Percentiles rank a stretch among this genome's conserved stretches.
phyloP scores from a whole-genome alignment of 2,113 vertebrate species.

The Marmota monax region DNA sequence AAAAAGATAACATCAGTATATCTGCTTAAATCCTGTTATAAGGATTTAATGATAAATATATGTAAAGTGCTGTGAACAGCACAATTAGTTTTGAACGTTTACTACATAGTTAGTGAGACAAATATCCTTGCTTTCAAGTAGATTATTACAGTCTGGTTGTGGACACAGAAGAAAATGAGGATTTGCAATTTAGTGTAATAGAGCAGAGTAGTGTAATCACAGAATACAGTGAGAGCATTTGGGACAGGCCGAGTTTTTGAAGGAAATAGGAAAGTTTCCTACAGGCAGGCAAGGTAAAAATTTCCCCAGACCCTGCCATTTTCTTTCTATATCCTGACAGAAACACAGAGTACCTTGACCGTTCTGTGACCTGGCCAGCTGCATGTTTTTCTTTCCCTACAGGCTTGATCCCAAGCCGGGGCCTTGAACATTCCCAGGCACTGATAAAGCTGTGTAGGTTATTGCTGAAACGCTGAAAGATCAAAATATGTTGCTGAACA shows the following conservation, averaged over 20 bases:
- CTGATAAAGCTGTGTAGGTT: constrained; percentile 51
- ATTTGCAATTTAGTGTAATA: background rate
- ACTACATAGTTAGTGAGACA: background rate
- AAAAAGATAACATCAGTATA: background rate
- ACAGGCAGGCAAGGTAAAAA: background rate
- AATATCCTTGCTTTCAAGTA: background rate
- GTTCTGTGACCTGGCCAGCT: constrained; percentile 47
- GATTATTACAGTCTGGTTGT: background rate
- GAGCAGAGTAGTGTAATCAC: background rate
- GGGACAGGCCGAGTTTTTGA: background rate
- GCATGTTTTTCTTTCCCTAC: background rate
- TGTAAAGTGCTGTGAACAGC: background rate
- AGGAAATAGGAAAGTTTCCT: background rate
- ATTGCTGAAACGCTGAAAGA: background rate
- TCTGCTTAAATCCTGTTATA: background rate
- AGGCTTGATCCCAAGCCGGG: background rate
- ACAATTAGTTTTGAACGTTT: background rate
- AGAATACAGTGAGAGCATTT: background rate
- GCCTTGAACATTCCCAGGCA: constrained; percentile 32
- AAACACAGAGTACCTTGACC: constrained; percentile 19
- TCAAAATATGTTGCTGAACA: constrained; percentile 49
- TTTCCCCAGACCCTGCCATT: background rate
- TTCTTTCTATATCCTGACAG: background rate
- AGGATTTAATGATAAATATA: background rate
- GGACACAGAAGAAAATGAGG: background rate